A percentile compares a stretch with the other conserved stretches of the same genome.
These are phyloP conservation scores for Hybos culiciformis DNA, from an alignment of 2,888 invertebrate species.

Conservation along the genomic window DNA sequence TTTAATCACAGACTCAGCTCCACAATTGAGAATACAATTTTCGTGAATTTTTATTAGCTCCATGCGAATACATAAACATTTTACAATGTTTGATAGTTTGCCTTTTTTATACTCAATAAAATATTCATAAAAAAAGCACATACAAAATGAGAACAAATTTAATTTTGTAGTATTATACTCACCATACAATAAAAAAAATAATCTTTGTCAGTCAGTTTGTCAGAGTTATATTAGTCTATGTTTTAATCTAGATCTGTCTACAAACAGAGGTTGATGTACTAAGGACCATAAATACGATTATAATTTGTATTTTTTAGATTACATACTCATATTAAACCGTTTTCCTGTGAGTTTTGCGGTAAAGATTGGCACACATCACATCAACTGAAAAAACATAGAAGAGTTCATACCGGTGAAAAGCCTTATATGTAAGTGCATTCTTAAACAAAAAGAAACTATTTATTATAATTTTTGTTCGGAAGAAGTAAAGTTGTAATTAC, in stretches of 20 bases:
- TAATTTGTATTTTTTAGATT: not conserved
- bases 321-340: constrained; percentile 3
- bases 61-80: no score
- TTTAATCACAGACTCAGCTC: no score
- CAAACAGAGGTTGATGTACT: no score
- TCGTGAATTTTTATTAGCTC: no score
- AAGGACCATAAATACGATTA: no score
- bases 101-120: no score
- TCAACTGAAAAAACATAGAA: constrained; percentile 9
- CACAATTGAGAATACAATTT: no score
- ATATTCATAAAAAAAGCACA: no score
- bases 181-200: not conserved
- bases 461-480: not conserved
- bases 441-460: not conserved
- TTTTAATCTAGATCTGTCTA: no score
- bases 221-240: no score
- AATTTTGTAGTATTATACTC: not conserved
- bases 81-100: no score
- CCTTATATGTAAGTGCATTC: constrained; percentile 1
- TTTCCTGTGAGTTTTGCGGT: constrained; percentile 5
- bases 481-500: not conserved
- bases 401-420: constrained; percentile 8
- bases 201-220: not conserved
- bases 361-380: constrained; percentile 1
- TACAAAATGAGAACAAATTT: constrained; percentile 1